These are phyloP conservation scores for Muschampia plurimacula DNA, from an alignment of 2,888 invertebrate genomes.

Conservation along the genomic window DNA sequence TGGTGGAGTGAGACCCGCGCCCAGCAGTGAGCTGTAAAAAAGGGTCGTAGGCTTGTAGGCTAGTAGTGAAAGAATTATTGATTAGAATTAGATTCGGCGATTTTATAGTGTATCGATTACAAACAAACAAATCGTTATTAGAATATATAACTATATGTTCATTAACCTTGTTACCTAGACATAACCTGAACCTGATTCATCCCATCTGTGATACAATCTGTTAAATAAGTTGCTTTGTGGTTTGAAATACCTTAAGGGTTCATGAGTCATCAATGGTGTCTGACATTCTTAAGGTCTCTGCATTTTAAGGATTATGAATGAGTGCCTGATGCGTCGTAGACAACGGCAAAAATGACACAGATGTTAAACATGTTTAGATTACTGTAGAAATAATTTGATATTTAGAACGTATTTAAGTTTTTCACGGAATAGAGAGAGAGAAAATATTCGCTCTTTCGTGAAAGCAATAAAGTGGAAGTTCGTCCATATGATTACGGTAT, in stretches of 20 bases:
- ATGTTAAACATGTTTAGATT: neutral
- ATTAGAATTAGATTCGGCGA: too few species aligned
- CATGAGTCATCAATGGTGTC: constrained; percentile 52
- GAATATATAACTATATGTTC: too few species aligned
- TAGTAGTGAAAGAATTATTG: too few species aligned
- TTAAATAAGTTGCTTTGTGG: constrained; percentile 50
- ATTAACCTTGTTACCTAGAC: constrained; percentile 20
- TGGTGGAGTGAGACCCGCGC: too few species aligned
- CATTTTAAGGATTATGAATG: neutral
- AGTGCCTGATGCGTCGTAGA: neutral
- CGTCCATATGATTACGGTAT: neutral
- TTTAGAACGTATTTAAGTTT: too few species aligned
- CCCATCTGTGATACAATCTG: constrained; percentile 56
- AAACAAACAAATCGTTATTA: too few species aligned
- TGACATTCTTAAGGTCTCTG: constrained; percentile 12
- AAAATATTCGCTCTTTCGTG: too few species aligned
- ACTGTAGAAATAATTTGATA: neutral
- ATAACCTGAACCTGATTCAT: constrained; percentile 63
- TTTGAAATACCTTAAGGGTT: constrained; percentile 59
- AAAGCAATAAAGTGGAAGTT: neutral
- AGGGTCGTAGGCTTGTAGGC: too few species aligned
- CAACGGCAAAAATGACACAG: neutral
- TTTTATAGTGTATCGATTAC: too few species aligned
- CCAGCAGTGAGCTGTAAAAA: too few species aligned
- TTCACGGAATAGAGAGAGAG: too few species aligned